Percentiles rank a stretch among this genome's conserved stretches.
Evolutionary conservation across 2,113 vertebrate species (phyloP).

Genomic region (Xiphophorus hellerii): DNA sequence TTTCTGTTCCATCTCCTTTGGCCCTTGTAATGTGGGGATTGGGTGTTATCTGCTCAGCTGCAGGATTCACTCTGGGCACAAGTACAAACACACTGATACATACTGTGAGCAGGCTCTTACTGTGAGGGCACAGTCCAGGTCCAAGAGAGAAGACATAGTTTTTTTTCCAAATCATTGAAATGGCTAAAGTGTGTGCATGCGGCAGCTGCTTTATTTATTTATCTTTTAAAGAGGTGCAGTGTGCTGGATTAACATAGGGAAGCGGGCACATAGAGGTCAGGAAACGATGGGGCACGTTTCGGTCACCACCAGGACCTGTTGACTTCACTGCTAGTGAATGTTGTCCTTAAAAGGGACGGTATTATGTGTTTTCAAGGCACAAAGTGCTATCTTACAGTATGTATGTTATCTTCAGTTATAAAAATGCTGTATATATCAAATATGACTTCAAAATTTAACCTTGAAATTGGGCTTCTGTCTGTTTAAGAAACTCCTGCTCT

Average conservation of each 20-base stretch:
- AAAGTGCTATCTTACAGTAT: too few species aligned
- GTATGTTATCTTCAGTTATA: too few species aligned
- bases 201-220: neutral
- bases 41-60: conserved; percentile 69
- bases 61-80: conserved; percentile 67
- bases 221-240: conserved; percentile 15
- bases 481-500: too few species aligned
- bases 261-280: conserved; percentile 28
- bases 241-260: conserved; percentile 15
- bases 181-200: conserved; percentile 30
- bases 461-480: too few species aligned
- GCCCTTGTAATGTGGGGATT: conserved; percentile 47
- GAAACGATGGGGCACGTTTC: conserved; percentile 27
- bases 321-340: neutral
- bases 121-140: conserved; percentile 48
- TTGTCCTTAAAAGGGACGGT: conserved; percentile 3
- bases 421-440: too few species aligned
- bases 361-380: too few species aligned
- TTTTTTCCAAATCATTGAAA: conserved; percentile 53
- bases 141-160: conserved; percentile 54
- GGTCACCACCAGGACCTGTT: conserved; percentile 13
- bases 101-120: conserved; percentile 53
- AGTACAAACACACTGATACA: conserved; percentile 46
- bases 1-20: conserved; percentile 44
- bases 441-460: too few species aligned